Base-by-base conservation (phyloP, 2,113 vertebrate species). In the Neodontobutis hainanensis region DNA sequence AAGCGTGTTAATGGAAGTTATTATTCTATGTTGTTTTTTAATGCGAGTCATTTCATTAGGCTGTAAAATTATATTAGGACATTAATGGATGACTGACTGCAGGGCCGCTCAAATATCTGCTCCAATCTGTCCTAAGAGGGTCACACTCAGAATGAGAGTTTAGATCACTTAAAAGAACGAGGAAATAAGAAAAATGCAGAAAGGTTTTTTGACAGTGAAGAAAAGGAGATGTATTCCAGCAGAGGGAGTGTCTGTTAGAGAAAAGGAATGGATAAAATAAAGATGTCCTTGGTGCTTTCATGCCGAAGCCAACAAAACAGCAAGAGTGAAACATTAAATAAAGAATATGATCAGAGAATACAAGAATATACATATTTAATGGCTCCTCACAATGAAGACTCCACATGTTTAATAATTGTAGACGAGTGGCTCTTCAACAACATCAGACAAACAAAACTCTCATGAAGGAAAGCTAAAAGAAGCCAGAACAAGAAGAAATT, bases 321-420 rank as follows among this genome's bases (percentile, higher is more conserved):
- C 70, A 65, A 8, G 61, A 79, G 49, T 71, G 50, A 65, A 80
- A 79, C 65, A 82, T 86, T 74, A 73, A 79, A 77, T 4, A n/a
- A 68, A 65, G 44, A 82, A 69, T 70, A 61, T 44, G 75, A 82
- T 87, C 69, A 89, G 84, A 86, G 80, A 69, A 61, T 60, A 80
- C 68, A 68, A 43, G 60, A 51, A 65, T 78, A 82, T 78, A 72
- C 71, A 86, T 85, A 85, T 85, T 88, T 86, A 68, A 85, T 85
- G 69, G 51, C 43, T 32, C 42, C 62, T 63, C 27, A 16, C 44
- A 66, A 56, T 48, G 48, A 80, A 57, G 63, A 62, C 35, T 61
- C 44, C 12, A 47, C 27, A 51, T 7, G 16, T 77, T 66, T 77
- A 73, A 88, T 82, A 49, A 70, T 53, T 57, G 65, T 51, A 68